Percentiles rank a stretch among this genome's conserved stretches.
phyloP scores from a whole-genome alignment of 2,113 vertebrate genomes.

The Oxyruncus cristatus region DNA sequence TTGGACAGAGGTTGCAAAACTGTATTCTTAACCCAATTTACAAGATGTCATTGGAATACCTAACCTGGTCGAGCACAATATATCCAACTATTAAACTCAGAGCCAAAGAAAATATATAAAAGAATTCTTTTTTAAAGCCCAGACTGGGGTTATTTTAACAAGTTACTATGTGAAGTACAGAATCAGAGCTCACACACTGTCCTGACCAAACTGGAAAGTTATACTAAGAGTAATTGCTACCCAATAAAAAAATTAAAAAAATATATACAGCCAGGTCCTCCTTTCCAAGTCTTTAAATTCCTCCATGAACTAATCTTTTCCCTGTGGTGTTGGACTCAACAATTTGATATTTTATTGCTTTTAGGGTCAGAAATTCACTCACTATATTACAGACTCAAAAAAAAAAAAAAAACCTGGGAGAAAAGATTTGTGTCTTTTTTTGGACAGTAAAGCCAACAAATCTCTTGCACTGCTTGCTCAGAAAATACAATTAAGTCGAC shows the following conservation, averaged over 20 bases:
- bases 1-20: neutral
- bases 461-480: slow-evolving; percentile 57
- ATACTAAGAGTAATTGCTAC: neutral
- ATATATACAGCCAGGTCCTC: neutral
- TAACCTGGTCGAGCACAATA: neutral
- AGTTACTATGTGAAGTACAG: neutral
- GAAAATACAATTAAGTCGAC: slow-evolving; percentile 74
- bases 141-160: neutral
- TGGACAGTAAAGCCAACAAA: slow-evolving; percentile 68
- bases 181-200: neutral
- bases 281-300: slow-evolving; percentile 20
- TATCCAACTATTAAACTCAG: neutral
- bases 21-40: neutral
- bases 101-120: neutral
- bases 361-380: slow-evolving; percentile 31
- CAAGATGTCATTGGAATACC: neutral
- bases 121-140: neutral
- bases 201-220: neutral
- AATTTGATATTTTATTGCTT: slow-evolving; percentile 38
- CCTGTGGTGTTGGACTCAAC: neutral
- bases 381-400: slow-evolving; percentile 3
- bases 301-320: neutral
- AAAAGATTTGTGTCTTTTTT: slow-evolving; percentile 51
- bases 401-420: neutral
- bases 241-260: neutral